Evolutionary conservation across 2,113 vertebrate species (phyloP).

Genomic region (Epinephelus cyanopodus): DNA sequence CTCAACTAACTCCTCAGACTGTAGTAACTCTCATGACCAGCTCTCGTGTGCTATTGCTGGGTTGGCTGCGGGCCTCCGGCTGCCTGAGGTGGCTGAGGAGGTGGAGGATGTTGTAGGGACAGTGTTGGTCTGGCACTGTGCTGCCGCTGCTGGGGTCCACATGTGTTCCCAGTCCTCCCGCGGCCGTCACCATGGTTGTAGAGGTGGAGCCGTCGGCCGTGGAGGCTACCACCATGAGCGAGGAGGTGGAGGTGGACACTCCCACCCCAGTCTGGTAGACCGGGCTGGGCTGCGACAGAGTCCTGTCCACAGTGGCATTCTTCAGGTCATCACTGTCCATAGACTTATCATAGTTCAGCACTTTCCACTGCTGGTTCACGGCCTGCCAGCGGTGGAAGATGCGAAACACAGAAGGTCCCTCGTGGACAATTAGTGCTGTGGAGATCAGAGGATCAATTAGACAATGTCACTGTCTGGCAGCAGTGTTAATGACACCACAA

Average conservation of each 20-base stretch:
- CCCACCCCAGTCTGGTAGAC: constrained; percentile 77
- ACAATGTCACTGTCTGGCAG: constrained; percentile 58
- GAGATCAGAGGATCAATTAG: constrained; percentile 63
- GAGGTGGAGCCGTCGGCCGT: constrained; percentile 73
- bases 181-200: constrained; percentile 55
- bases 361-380: constrained; percentile 99
- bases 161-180: constrained; percentile 77
- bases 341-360: constrained; percentile 97
- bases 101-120: constrained; percentile 97
- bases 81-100: constrained; percentile 96
- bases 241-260: constrained; percentile 85
- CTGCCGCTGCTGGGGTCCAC: constrained; percentile 80
- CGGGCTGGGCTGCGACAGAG: constrained; percentile 88
- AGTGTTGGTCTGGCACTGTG: constrained; percentile 93
- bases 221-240: constrained; percentile 87
- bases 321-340: constrained; percentile 94
- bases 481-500: constrained; percentile 47
- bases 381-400: constrained; percentile 99
- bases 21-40: constrained; percentile 99
- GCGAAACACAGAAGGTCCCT: constrained; percentile 97
- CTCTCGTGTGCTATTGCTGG: constrained; percentile 91
- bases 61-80: constrained; percentile 90
- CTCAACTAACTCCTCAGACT: constrained; percentile 88
- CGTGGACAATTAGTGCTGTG: constrained; percentile 96
- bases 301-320: constrained; percentile 86